Percentiles rank a stretch among this genome's conserved stretches.
Conservation (phyloP, 2,797 vertebrate genomes). For the Lepilemur ruficaudatus region DNA sequence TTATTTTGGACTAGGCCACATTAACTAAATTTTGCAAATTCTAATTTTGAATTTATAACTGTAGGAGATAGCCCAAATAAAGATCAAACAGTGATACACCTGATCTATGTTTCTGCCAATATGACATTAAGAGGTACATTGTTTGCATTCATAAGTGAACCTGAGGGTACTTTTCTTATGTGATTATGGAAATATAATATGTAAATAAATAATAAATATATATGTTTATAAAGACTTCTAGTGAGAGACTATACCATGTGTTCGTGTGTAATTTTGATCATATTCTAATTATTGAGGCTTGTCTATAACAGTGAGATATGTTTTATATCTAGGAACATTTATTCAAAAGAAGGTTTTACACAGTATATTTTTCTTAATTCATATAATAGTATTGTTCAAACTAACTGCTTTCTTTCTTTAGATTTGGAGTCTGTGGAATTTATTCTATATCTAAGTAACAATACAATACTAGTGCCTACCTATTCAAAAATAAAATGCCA, state of each 20-base stretch:
- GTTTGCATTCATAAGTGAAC: background rate
- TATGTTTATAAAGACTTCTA: background rate
- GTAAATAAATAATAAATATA: background rate
- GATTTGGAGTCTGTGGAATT: background rate
- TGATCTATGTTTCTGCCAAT: background rate
- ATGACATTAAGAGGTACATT: background rate
- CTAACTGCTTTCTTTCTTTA: background rate
- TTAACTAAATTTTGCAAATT: background rate
- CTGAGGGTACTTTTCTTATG: background rate
- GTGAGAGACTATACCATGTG: background rate
- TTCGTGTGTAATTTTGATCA: background rate
- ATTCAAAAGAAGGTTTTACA: background rate
- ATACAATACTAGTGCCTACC: background rate
- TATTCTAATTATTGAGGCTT: constrained; percentile 13
- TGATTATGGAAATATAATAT: background rate
- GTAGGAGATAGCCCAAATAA: background rate
- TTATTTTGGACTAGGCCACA: background rate
- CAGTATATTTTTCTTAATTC: background rate
- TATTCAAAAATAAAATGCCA: constrained; percentile 23
- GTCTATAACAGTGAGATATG: background rate
- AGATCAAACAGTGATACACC: background rate
- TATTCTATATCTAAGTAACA: background rate
- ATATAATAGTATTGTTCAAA: background rate
- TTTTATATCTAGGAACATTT: background rate
- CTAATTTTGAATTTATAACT: background rate